phyloP scores from a whole-genome alignment of 2,113 vertebrate genomes.

The Ptilonorhynchus violaceus region DNA sequence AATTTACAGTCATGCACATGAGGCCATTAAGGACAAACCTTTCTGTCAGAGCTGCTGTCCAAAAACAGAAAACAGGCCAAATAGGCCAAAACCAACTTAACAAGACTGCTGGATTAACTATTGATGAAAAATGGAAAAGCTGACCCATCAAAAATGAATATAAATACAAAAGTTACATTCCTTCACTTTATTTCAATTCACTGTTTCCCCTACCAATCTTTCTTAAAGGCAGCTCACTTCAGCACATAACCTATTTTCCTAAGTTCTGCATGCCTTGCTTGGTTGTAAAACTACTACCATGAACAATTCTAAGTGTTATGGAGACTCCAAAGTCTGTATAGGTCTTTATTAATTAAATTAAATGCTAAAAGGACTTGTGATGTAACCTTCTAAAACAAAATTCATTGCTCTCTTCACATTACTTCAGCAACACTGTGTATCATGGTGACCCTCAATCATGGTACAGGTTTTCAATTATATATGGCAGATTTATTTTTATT shows the following conservation, averaged over 20 bases:
- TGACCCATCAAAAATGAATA: neutral
- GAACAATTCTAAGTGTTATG: neutral
- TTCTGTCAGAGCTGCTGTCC: neutral
- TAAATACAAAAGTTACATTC: neutral
- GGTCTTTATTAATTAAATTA: neutral
- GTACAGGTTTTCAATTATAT: neutral
- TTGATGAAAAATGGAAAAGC: neutral
- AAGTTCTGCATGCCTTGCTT: neutral
- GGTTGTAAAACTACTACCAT: neutral
- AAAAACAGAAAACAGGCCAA: neutral
- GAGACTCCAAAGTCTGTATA: neutral
- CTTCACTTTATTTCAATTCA: neutral
- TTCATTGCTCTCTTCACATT: neutral
- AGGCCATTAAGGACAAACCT: neutral
- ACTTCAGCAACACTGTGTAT: neutral
- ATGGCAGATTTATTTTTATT: neutral
- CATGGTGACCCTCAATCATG: rapidly evolving
- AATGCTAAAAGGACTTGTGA: neutral
- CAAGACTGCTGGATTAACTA: neutral
- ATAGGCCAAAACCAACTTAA: neutral
- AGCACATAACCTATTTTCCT: neutral
- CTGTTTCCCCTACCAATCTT: neutral
- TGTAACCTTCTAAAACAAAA: neutral
- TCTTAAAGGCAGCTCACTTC: neutral
- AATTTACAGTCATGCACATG: constrained; percentile 16